Evolutionary conservation across 1,140 invertebrate genomes (phyloP), one percentile per base, ranked within the genome.

Genomic region (Matsumurasca onukii): DNA sequence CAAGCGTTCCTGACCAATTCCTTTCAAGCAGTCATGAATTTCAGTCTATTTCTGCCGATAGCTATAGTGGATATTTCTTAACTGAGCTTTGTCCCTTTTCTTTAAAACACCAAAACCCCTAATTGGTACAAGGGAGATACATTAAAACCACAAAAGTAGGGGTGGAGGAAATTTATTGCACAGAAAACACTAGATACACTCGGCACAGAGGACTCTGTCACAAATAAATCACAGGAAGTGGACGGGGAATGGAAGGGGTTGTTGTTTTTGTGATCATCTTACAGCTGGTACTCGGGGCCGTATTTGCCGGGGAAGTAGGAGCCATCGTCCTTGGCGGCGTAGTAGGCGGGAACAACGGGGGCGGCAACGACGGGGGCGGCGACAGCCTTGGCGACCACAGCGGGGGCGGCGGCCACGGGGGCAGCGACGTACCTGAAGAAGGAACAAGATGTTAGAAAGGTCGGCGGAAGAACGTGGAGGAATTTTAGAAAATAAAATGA

Each of bases 261-360:
- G 22, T 27, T 15, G 55, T 51, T 22, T 51, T 51, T n/a, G 17
- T 39, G 34, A 39, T 39, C 5, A 17, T 39, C 34, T 39, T n/a
- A n/a, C n/a, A n/a, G 30, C 55, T 59, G 55, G 55, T 59, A 27
- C 55, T 61, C 57, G 9, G 66, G 66, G 31, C 57, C 72, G 69
- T 75, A 75, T 70, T 75, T 75, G 66, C 74, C 74, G 17, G 74
- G 74, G 69, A 70, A 75, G 72, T 75, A 75, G 31, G 68, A 70
- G 30, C 74, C 74, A 29, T 75, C 72, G 45, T 74, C 73, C 5
- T 30, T 24, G 66, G 31, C 22, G 51, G 29, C n/a, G 39, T 5
- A n/a, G 29, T n/a, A 30, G 39, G 27, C 27, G 39, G 62, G n/a
- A 17, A n/a, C 15, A 55, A 27, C 9, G 51, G 39, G 29, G 66